Percentiles rank a stretch among this genome's conserved stretches.
phyloP scores from a whole-genome alignment of 2,797 vertebrate species.

The Neomorphus geoffroyi region DNA sequence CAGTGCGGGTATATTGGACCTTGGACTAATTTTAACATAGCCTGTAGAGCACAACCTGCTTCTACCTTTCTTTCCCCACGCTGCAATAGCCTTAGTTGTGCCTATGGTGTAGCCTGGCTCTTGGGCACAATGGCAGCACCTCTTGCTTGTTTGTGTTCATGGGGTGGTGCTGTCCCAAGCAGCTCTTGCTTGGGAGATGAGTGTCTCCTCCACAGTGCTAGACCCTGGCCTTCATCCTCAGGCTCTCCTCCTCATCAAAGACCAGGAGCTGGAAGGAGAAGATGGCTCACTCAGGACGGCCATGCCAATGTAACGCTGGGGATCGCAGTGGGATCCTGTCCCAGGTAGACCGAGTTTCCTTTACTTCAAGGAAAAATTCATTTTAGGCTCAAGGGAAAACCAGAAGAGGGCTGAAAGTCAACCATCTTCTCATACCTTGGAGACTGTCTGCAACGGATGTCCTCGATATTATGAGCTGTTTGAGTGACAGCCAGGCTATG shows the following conservation, averaged over 20 bases:
- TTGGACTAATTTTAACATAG: neutral
- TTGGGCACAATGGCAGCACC: neutral
- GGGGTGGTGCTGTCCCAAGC: neutral
- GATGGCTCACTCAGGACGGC: fast-evolving
- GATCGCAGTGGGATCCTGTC: neutral
- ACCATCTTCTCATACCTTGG: neutral
- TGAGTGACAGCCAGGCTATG: slow-evolving; percentile 9
- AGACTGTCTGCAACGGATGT: neutral
- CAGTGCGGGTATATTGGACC: fast-evolving
- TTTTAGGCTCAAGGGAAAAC: neutral
- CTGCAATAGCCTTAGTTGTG: neutral
- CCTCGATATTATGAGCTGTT: neutral
- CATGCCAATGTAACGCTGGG: neutral
- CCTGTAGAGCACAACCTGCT: neutral
- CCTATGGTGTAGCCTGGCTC: neutral
- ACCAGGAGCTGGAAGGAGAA: neutral
- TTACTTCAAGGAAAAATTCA: neutral
- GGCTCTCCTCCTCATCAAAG: neutral
- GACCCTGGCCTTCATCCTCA: neutral
- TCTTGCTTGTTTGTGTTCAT: fast-evolving
- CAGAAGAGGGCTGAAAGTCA: neutral
- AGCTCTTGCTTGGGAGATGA: neutral
- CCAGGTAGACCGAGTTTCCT: neutral
- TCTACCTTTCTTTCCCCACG: neutral
- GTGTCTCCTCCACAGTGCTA: neutral